phyloP scores from a whole-genome alignment of 1,140 invertebrate species.

The Drosophila lacertosa region DNA sequence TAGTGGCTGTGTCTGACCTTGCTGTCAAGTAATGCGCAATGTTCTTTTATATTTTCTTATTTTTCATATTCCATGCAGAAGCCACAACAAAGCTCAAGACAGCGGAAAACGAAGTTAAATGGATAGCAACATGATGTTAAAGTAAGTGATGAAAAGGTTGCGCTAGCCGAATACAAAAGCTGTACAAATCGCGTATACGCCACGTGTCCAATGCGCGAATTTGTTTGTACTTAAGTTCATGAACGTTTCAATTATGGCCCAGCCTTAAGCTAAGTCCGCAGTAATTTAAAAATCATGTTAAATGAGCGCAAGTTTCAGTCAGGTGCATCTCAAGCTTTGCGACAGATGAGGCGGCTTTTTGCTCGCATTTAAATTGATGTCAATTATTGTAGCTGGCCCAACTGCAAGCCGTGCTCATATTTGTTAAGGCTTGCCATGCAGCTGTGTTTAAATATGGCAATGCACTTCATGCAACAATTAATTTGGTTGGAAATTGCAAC shows the following conservation, averaged over 20 bases:
- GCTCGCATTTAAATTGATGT: conserved; percentile 32
- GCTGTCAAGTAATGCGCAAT: conserved; percentile 49
- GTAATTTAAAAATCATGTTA: conserved; percentile 19
- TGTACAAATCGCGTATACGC: conserved; percentile 29
- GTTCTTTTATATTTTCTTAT: conserved; percentile 2
- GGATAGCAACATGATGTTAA: conserved; percentile 41
- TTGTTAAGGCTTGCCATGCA: conserved; percentile 12
- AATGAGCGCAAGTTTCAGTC: conserved; percentile 12
- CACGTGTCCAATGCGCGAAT: conserved; percentile 18
- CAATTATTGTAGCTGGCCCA: conserved; percentile 33
- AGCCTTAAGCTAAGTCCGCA: conserved; percentile 10
- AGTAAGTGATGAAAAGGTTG: conserved; percentile 51
- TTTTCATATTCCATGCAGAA: conserved; percentile 36
- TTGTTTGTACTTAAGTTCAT: conserved; percentile 61
- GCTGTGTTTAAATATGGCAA: not conserved
- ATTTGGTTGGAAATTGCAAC: not conserved
- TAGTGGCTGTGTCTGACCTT: conserved; percentile 74
- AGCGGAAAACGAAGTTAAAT: conserved; percentile 17
- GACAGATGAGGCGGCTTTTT: conserved; percentile 15
- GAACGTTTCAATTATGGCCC: conserved; percentile 68
- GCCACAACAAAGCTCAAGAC: conserved; percentile 36
- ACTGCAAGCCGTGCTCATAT: not conserved
- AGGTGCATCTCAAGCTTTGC: conserved; percentile 59
- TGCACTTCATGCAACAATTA: not conserved
- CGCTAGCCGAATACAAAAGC: conserved; percentile 14